Conservation (phyloP, 2,797 vertebrate genomes). For the Scyliorhinus canicula region DNA sequence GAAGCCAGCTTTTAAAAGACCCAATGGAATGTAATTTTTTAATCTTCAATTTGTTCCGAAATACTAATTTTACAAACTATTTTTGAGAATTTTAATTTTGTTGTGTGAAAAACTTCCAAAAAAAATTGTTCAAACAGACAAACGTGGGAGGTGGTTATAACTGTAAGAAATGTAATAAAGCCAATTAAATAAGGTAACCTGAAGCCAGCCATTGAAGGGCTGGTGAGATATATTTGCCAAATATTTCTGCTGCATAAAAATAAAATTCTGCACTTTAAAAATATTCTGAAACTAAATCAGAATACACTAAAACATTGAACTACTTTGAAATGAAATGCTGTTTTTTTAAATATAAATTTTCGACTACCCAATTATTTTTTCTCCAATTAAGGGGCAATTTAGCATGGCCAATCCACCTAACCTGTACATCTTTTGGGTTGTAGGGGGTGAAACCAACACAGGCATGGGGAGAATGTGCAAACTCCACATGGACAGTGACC, state of each 20-base stretch:
- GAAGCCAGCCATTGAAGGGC: neutral
- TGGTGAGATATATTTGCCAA: neutral
- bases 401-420: no score
- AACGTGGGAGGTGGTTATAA: neutral
- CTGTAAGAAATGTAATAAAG: neutral
- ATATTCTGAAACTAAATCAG: neutral
- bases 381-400: no score
- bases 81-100: neutral
- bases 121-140: neutral
- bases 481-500: no score
- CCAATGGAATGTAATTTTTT: neutral
- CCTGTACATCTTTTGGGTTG: no score
- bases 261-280: neutral
- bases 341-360: no score
- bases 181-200: neutral
- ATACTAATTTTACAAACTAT: neutral
- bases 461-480: no score
- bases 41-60: neutral
- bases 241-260: neutral
- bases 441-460: no score
- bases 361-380: no score
- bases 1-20: neutral
- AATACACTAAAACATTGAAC: neutral
- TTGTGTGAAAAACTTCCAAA: neutral
- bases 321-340: neutral